These are phyloP conservation scores for Sebastes wilsoni DNA, from an alignment of 2,797 vertebrate species.

Conservation along the genomic window DNA sequence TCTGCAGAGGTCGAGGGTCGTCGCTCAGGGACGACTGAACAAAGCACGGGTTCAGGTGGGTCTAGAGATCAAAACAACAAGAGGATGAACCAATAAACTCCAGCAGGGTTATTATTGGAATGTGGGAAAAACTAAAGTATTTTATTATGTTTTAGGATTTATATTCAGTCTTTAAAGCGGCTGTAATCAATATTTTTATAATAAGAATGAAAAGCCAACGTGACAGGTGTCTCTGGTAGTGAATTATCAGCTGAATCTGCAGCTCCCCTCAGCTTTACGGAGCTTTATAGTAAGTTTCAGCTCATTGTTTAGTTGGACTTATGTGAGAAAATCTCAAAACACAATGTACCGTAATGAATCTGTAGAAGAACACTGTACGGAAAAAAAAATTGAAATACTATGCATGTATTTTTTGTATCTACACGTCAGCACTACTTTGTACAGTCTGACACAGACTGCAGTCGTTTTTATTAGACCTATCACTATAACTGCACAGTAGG, in stretches of 20 bases:
- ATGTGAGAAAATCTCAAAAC: too few relatives aligned
- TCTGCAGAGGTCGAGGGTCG: constrained; percentile 79
- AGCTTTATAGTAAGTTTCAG: neutral
- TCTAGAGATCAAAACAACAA: constrained; percentile 59
- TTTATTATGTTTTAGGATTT: too few relatives aligned
- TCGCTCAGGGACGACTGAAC: constrained; percentile 70
- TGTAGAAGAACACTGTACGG: neutral
- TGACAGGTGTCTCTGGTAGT: neutral
- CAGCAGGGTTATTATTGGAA: neutral
- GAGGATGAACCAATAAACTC: neutral
- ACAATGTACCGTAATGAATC: neutral
- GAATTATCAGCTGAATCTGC: neutral
- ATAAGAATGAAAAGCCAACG: neutral
- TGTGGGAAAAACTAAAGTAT: neutral
- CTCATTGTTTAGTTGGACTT: neutral
- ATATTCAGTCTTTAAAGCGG: neutral
- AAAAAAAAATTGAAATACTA: too few relatives aligned
- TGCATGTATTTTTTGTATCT: too few relatives aligned
- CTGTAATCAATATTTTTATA: neutral
- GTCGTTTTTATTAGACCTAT: too few relatives aligned
- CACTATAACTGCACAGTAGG: too few relatives aligned
- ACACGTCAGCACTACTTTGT: too few relatives aligned
- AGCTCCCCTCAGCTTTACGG: neutral
- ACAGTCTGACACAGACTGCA: too few relatives aligned
- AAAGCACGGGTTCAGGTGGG: constrained; percentile 89